Evolutionary conservation across 1,140 invertebrate species (phyloP).

Genomic region (Hyles vespertilio): DNA sequence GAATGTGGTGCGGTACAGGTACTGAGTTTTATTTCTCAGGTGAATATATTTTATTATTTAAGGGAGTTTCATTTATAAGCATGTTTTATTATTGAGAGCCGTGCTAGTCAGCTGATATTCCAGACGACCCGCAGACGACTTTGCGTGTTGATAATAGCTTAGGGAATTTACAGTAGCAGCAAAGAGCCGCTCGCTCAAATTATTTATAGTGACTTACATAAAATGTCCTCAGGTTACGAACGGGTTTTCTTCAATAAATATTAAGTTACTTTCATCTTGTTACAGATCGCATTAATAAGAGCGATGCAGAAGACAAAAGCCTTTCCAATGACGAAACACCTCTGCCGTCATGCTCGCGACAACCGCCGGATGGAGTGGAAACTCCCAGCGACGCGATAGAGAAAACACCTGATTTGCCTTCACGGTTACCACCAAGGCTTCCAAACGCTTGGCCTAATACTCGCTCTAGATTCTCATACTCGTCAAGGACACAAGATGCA

Average conservation of each 20-base stretch:
- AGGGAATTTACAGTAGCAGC: slow-evolving; percentile 8
- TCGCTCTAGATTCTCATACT: slow-evolving; percentile 57
- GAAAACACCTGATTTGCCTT: slow-evolving; percentile 60
- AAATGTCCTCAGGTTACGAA: neutral
- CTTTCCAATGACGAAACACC: slow-evolving; percentile 68
- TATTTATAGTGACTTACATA: slow-evolving; percentile 6
- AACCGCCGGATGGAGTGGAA: slow-evolving; percentile 92
- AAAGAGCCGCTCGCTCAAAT: neutral
- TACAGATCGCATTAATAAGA: slow-evolving; percentile 65
- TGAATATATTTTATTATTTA: neutral
- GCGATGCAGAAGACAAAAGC: slow-evolving; percentile 67
- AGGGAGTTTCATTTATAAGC: too few relatives aligned
- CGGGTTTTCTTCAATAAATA: slow-evolving; percentile 4
- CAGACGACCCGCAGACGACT: slow-evolving; percentile 23
- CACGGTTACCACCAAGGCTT: slow-evolving; percentile 51
- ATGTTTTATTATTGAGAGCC: neutral
- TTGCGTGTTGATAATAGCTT: slow-evolving; percentile 26
- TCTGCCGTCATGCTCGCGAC: slow-evolving; percentile 78
- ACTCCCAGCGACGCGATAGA: slow-evolving; percentile 87
- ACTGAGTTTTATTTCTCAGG: too few relatives aligned
- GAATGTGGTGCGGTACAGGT: too few relatives aligned
- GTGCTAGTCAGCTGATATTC: slow-evolving; percentile 17
- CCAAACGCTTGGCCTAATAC: slow-evolving; percentile 46
- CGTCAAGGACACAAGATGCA: slow-evolving; percentile 80
- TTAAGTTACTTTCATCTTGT: slow-evolving; percentile 25